Evolutionary conservation across 1,140 invertebrate genomes (phyloP), one percentile per base, ranked within the genome.

Genomic region (Pemphigus obesinymphae): DNA sequence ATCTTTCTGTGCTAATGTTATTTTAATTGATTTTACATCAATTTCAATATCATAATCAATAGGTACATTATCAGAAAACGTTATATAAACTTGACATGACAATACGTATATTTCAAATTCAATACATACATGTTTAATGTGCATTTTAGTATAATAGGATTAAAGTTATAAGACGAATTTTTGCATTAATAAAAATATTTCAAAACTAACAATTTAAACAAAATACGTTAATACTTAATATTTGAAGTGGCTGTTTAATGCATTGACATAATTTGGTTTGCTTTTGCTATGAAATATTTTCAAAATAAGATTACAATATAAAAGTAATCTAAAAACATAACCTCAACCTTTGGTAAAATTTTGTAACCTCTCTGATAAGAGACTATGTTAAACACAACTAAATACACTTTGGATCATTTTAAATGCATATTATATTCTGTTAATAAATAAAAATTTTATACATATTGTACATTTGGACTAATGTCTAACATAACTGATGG

Each of bases 71-170:
- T 58, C 37, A 6, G 76, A 61, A 80, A 80, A 80, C 23, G 53
- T 80, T 80, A 80, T 40, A 80, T 61, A 80, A 61, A 63, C 76
- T 80, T 80, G 76, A 80, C 76, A 80, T 11, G 76, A 80, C 20
- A 80, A 45, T 26, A 80, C 76, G 15, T 80, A 80, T 40, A 63
- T 80, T 63, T 80, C 76, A 63, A 80, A 80, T 80, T 80, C 76
- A 29, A 80, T 80, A 80, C 76, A 80, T 80, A 58, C 76, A 63
- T 61, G n/a, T 61, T 80, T 37, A 43, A 80, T 80, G 31, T 61
- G 37, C 76, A 80, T 80, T 80, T 80, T 80, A 10, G 23, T 15
- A 43, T 43, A 15, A 6, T 23, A 20, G 6, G 11, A 26, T 58
- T 58, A 15, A n/a, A n/a, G n/a, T n/a, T n/a, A n/a, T n/a, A n/a